Conservation (phyloP, 1,140 invertebrate genomes). For the Heliothis subflexa region DNA sequence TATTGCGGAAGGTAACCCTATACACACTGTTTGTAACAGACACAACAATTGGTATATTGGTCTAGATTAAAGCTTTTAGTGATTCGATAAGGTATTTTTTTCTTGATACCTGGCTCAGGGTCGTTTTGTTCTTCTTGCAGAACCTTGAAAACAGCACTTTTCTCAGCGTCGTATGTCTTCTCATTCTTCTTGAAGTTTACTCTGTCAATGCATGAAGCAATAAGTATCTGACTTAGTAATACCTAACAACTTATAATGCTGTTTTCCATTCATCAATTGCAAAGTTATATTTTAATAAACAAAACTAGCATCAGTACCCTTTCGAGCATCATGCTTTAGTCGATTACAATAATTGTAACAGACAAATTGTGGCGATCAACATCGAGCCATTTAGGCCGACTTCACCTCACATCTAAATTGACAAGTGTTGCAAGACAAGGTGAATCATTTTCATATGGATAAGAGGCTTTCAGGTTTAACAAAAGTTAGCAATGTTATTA, state of each 20-base stretch:
- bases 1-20: too few relatives aligned
- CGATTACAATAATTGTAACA: too few relatives aligned
- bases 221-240: not conserved
- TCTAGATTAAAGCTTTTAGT: not conserved
- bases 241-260: not conserved
- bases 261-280: too few relatives aligned
- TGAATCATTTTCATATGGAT: not conserved
- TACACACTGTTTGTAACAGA: not conserved
- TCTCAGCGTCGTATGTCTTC: constrained; percentile 93
- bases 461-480: not conserved
- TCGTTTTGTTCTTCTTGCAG: constrained; percentile 95
- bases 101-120: constrained; percentile 89
- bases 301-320: too few relatives aligned
- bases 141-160: constrained; percentile 97
- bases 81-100: not conserved
- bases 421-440: too few relatives aligned
- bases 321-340: too few relatives aligned
- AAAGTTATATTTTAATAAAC: too few relatives aligned
- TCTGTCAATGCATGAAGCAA: constrained; percentile 84
- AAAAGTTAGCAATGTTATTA: constrained; percentile 39
- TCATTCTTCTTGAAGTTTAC: constrained; percentile 99
- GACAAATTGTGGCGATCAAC: too few relatives aligned
- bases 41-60: not conserved
- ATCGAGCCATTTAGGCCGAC: too few relatives aligned
- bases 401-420: too few relatives aligned